phyloP scores from a whole-genome alignment of 2,888 invertebrate species.

The Lutraria lutraria region DNA sequence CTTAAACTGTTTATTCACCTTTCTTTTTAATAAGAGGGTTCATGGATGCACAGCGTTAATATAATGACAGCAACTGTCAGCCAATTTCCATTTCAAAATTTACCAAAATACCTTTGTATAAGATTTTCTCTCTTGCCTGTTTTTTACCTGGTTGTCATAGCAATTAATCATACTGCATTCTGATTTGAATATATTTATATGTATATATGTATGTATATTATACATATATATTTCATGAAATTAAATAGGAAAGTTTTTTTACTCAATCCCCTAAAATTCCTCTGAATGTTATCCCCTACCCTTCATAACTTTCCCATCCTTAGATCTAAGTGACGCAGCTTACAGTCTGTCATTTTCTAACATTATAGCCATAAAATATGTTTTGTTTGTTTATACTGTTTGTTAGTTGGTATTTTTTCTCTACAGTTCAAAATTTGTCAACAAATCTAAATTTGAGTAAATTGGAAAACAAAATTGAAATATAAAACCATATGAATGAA shows the following conservation, averaged over 20 bases:
- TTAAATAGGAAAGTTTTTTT: neutral
- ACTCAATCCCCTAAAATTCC: neutral
- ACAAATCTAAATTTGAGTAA: neutral
- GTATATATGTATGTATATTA: neutral
- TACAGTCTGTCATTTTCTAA: constrained; percentile 12
- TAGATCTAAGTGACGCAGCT: neutral
- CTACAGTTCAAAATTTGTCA: neutral
- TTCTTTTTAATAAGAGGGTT: neutral
- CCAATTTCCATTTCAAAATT: neutral
- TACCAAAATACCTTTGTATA: neutral
- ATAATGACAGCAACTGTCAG: neutral
- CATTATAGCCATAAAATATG: neutral
- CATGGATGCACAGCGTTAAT: neutral
- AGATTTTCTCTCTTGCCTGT: constrained; percentile 18
- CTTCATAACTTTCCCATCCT: neutral
- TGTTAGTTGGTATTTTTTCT: neutral
- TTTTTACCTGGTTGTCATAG: constrained; percentile 7
- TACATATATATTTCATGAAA: neutral
- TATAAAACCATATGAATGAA: neutral
- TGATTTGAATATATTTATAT: neutral
- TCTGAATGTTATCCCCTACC: neutral
- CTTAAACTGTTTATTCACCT: neutral
- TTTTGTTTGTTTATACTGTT: constrained; percentile 7
- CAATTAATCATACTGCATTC: neutral
- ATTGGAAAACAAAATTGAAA: neutral